Base-by-base conservation (phyloP, 1,140 invertebrate genomes). In the Saxidomus purpurata region DNA sequence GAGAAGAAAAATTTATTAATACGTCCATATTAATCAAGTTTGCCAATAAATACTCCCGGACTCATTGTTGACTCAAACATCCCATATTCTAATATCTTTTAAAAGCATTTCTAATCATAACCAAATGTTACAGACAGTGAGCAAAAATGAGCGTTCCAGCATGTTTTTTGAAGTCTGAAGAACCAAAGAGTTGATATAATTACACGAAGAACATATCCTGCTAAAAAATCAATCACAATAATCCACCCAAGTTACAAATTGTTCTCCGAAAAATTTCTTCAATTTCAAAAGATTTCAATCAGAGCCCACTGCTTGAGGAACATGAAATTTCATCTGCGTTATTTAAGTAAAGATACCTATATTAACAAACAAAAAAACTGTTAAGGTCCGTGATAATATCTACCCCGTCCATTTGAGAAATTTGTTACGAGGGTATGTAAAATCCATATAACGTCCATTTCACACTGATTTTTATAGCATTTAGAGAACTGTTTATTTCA, bases 61-160 rank as follows among this genome's bases (percentile, higher is more conserved):
- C 67, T 71, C 67, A 71, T 71, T 71, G 38, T 71, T 71, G 67
- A 71, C 67, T 67, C 63, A 67, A 36, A 71, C 36, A 19, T 38
- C 34, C 31, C 36, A 71, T 71, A 71, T 9, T 38, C 25, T 31
- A 2, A 28, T n/a, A 71, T 38, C 34, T 71, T 71, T 25, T 9
- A 38, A 71, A 67, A 8, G 34, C 67, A 38, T 71, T 71, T 71
- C 67, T 36, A 71, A 71, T 40, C 36, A 31, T 71, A 71, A 71
- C 67, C 67, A 71, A 67, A 71, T 71, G 34, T 71, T 71, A 25
- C 17, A 38, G 28, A 38, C 34, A 1, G 13, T 40, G 19, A 71
- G 3, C 22, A 71, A 71, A 71, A 38, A 38, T 71, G 28, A 71
- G 25, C 9, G 15, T 22, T 38, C 3, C 22, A 19, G 67, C 4